Base-by-base conservation (phyloP, 2,888 invertebrate genomes). In the Eledone cirrhosa region DNA sequence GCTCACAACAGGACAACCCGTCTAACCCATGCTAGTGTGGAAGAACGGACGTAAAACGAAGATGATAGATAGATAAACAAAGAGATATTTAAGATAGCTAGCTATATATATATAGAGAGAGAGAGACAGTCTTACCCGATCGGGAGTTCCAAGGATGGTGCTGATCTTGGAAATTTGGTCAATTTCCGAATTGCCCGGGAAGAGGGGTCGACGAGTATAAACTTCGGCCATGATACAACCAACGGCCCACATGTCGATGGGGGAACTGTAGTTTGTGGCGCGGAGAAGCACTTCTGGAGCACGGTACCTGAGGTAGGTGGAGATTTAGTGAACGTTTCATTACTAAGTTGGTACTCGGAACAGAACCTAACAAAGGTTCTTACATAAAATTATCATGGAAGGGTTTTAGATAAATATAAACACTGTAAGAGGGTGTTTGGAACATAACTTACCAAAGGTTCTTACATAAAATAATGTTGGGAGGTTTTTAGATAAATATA, bases 151-250 rank as follows among this genome's bases (percentile, higher is more conserved):
- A 83, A 97, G 93, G 82, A 97, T 94, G 11, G 96, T 95, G 90
- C 97, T 97, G 84, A 98, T 96, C 92, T 97, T 97, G 84, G 97
- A 98, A 81, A 98, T 93, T 92, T 98, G 96, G 91, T 98, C 98
- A 82, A 98, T 97, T 92, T 98, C 98, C 82, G 97, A 97, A 87
- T 95, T 97, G 5, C 98, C 98, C 0, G 98, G 98, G 91, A 98
- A 98, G 47, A 98, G 92, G 0, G 98, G 98, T 72, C 98, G 93
- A 88, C 97, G 95, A 63, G 97, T 97, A 91, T 98, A 98, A 79
- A 99, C 92, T 91, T 99, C 99, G 11, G 98, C 96, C 93, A 97
- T 96, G 85, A 99, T 99, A 89, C 98, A 98, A 69, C 98, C 99
- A 77, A 98, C 95, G 3, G 98, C 98, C 98, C 98, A 99, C 84